These are phyloP conservation scores for Drosophila neocordata DNA, from an alignment of 1,140 invertebrate genomes.

Conservation along the genomic window DNA sequence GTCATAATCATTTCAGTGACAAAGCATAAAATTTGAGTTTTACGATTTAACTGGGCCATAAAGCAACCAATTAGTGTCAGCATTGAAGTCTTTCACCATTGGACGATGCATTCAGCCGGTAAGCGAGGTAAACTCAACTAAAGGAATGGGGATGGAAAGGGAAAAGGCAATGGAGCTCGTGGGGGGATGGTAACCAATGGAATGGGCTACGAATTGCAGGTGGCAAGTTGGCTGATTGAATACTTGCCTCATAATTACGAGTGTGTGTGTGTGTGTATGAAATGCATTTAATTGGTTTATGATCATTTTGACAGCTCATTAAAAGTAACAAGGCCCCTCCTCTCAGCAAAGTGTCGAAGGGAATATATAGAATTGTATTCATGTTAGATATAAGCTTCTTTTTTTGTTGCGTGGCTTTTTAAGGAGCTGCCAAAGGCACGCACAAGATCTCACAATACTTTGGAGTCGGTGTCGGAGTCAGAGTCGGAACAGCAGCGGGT, in stretches of 20 bases:
- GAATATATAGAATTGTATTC: conserved; percentile 22
- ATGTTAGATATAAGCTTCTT: neutral
- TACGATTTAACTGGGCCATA: conserved; percentile 79
- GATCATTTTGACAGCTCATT: conserved; percentile 78
- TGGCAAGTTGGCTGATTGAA: conserved; percentile 48
- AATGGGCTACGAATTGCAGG: conserved; percentile 23
- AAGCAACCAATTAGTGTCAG: conserved; percentile 82
- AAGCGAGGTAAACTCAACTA: conserved; percentile 1
- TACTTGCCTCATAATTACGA: conserved; percentile 44
- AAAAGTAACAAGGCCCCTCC: conserved; percentile 41
- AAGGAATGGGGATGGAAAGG: conserved; percentile 12
- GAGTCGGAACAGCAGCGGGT: conserved; percentile 44
- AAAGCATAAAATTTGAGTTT: conserved; percentile 81
- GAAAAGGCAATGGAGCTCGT: neutral
- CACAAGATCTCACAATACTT: conserved; percentile 9
- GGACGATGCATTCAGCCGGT: conserved; percentile 16
- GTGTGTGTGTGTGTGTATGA: conserved; percentile 33
- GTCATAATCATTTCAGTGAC: conserved; percentile 81
- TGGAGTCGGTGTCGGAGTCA: conserved; percentile 14
- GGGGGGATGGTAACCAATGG: neutral
- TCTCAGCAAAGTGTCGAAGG: neutral
- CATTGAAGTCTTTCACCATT: conserved; percentile 37
- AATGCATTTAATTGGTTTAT: conserved; percentile 79
- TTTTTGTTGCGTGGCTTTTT: conserved; percentile 56
- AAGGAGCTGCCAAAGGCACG: conserved; percentile 74